Evolutionary conservation across 2,888 invertebrate species (phyloP), one percentile per base, ranked within the genome.

Genomic region (Drosophila stalkeri): DNA sequence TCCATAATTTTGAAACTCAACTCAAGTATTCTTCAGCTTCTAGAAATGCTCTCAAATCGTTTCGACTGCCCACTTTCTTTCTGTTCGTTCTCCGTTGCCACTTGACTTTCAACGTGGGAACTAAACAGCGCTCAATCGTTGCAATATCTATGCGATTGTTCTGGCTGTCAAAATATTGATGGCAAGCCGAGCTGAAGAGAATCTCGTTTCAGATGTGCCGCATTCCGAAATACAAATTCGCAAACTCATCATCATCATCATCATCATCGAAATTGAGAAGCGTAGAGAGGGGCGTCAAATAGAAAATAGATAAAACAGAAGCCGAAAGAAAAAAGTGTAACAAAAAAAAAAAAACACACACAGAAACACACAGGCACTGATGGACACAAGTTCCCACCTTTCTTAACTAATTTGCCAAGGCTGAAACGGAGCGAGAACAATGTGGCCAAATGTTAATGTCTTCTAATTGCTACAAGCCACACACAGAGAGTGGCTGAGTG

Each of bases 371-470:
- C 51, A 33, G 39, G 43, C 60, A 77, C 16, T 7, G 39, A 39
- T 16, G 8, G 41, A n/a, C 76, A 68, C 63, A 84, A 81, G 85
- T 90, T 88, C 87, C 90, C 90, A 88, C 87, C 88, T 90, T 89
- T 89, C 87, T 90, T 90, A 88, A 81, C 90, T 81, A 88, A 88
- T 88, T 88, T 85, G 90, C 71, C 75, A 84, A 75, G 86, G 90
- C 83, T 72, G 71, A 69, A 51, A 51, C 71, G 66, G 59, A 27
- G 23, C 60, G 54, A 62, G 68, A 64, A 81, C 84, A 85, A 82
- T 71, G 67, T 55, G 66, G 39, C 70, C 54, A 54, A 71, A 54
- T 75, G 65, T 75, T 74, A 86, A 75, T 86, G 73, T 80, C 80
- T 62, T 78, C 82, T 86, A 86, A 86, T 86, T 86, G 87, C 88